phyloP scores from a whole-genome alignment of 2,888 invertebrate genomes.

The Hypomecis atomaria region DNA sequence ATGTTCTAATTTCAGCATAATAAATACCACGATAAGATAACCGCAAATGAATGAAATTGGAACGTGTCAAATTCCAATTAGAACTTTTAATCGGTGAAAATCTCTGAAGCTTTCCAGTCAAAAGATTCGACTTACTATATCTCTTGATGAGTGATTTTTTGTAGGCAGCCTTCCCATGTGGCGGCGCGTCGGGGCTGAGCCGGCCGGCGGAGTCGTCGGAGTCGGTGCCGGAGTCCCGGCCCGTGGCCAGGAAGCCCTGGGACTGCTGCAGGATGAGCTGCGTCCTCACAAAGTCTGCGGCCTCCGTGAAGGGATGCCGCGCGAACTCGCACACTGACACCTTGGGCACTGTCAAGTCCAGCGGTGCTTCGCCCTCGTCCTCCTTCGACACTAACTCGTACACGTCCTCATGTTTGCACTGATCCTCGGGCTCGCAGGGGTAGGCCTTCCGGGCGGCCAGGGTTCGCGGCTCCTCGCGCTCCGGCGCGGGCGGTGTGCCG shows the following conservation, averaged over 20 bases:
- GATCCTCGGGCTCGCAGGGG: conserved; percentile 56
- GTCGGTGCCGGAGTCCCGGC: conserved; percentile 90
- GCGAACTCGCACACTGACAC: conserved; percentile 81
- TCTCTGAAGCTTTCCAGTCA: conserved; percentile 1
- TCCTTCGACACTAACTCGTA: conserved; percentile 31
- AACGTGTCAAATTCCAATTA: conserved; percentile 9
- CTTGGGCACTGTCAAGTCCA: conserved; percentile 90
- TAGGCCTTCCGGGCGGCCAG: conserved; percentile 82
- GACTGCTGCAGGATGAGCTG: conserved; percentile 81
- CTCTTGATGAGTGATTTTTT: conserved; percentile 97
- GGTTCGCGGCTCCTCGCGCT: conserved; percentile 79
- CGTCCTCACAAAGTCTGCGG: conserved; percentile 78
- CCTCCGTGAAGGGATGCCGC: conserved; percentile 79
- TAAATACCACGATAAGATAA: conserved; percentile 20
- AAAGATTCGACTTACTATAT: conserved; percentile 92
- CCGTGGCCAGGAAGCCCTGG: conserved; percentile 77
- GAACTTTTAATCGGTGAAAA: conserved; percentile 7
- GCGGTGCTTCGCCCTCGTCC: conserved; percentile 87
- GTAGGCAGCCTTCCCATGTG: conserved; percentile 87
- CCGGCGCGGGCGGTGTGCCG: conserved; percentile 67
- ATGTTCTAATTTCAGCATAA: conserved; percentile 15
- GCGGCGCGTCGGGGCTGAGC: conserved; percentile 85
- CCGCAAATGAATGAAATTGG: conserved; percentile 14
- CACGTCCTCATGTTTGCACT: conserved; percentile 25
- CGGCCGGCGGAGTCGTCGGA: conserved; percentile 92